Evolutionary conservation across 2,888 invertebrate species (phyloP).

Genomic region (Phyto melanocephala): DNA sequence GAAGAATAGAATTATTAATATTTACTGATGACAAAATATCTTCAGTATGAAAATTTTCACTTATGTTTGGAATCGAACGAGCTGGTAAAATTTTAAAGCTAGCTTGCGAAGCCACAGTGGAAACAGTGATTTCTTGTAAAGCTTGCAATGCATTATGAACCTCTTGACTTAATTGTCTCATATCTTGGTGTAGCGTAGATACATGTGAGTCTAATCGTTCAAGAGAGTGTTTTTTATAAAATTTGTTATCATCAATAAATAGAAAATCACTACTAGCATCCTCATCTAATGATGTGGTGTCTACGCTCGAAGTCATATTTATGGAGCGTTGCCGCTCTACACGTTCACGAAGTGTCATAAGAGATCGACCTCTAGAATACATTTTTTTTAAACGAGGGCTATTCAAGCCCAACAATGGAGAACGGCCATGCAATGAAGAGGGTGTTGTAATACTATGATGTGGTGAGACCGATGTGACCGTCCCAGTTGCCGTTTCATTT

Average conservation of each 20-base stretch:
- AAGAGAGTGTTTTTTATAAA: slow-evolving; percentile 78
- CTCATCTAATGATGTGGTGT: slow-evolving; percentile 81
- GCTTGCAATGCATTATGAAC: slow-evolving; percentile 91
- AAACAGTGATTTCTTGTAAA: slow-evolving; percentile 87
- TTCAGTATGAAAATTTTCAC: slow-evolving; percentile 74
- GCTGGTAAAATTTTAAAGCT: slow-evolving; percentile 83
- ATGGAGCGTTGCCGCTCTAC: slow-evolving; percentile 85
- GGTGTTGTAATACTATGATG: slow-evolving; percentile 73
- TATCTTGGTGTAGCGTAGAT: slow-evolving; percentile 90
- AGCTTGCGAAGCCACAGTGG: slow-evolving; percentile 79
- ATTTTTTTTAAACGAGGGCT: slow-evolving; percentile 74
- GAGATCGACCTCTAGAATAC: slow-evolving; percentile 79
- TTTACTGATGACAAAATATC: slow-evolving; percentile 50
- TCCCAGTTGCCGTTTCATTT: slow-evolving; percentile 86
- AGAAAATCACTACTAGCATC: slow-evolving; percentile 81
- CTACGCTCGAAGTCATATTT: slow-evolving; percentile 79
- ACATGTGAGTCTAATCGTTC: slow-evolving; percentile 91
- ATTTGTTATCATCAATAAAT: slow-evolving; percentile 57
- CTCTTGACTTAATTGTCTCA: slow-evolving; percentile 91
- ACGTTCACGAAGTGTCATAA: slow-evolving; percentile 82
- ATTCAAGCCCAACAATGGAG: slow-evolving; percentile 73
- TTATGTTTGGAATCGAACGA: slow-evolving; percentile 90
- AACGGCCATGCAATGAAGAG: slow-evolving; percentile 71
- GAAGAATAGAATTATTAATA: slow-evolving; percentile 79
- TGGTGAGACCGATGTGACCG: slow-evolving; percentile 81